Evolutionary conservation across 2,888 invertebrate species (phyloP), one percentile per base, ranked within the genome.

Genomic region (Calliscelio sp.): DNA sequence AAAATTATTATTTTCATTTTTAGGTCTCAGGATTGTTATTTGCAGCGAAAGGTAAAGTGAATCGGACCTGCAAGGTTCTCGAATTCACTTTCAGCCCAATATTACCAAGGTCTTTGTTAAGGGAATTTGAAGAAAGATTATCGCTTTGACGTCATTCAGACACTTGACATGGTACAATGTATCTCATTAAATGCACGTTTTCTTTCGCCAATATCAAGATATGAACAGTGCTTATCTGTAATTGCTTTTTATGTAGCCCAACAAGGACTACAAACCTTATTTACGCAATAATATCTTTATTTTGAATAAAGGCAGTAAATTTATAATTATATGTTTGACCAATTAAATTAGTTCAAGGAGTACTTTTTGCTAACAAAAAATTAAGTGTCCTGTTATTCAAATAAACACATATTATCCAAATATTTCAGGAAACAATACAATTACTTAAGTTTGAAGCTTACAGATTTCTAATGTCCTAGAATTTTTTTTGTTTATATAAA

Each of bases 101-200:
- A 57, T 49, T 61, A 8, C 14, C 81, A 81, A 81, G 81, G 81
- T 53, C 59, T 71, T 18, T 16, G 38, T 59, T 79, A 79, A 79
- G 79, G 70, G 63, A 70, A 61, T 63, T 70, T 51, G 70, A 70
- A 61, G 59, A 61, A 68, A 74, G 38, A 16, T 51, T 44, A 51
- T 28, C 22, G 49, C 49, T 70, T 41, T 51, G 46, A 51, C 38
- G 41, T 59, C 38, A 46, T 41, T 41, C 16, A 3, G 14, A 22
- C 51, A 22, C 0, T 16, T 16, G n/a, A 38, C 8, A 8, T 14
- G 18, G n/a, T 46, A 49, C 16, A 68, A 18, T 46, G 71, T 46
- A 24, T 11, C 41, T 49, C 28, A 66, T 73, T 73, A 71, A 57
- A 68, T 59, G 63, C 49, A 66, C 59, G 65, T 59, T 59, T 65